Percentiles rank a stretch among this genome's conserved stretches.
phyloP scores from a whole-genome alignment of 1,140 invertebrate species.

The Macrobrachium nipponense region DNA sequence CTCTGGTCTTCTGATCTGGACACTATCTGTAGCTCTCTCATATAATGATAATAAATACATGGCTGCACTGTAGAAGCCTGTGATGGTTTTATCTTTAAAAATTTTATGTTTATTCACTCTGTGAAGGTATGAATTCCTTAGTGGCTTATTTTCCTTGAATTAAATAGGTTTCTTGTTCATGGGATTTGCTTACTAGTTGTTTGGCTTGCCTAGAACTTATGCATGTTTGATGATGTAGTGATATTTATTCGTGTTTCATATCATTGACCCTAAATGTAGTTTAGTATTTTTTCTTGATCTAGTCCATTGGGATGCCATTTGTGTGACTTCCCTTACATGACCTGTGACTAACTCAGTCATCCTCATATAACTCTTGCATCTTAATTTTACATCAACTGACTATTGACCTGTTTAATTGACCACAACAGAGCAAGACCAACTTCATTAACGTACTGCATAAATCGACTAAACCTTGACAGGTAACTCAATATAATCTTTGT shows the following conservation, averaged over 20 bases:
- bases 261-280: slow-evolving; percentile 4
- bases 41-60: slow-evolving; percentile 29
- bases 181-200: slow-evolving; percentile 31
- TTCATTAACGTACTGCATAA: slow-evolving; percentile 38
- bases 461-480: slow-evolving; percentile 49
- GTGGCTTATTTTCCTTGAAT: slow-evolving; percentile 25
- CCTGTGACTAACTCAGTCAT: slow-evolving; percentile 33
- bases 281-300: slow-evolving; percentile 26
- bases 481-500: slow-evolving; percentile 36
- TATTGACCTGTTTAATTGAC: slow-evolving; percentile 50
- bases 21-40: slow-evolving; percentile 42
- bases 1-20: slow-evolving; percentile 36
- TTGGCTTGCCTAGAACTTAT: slow-evolving; percentile 32
- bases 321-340: slow-evolving; percentile 7
- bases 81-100: slow-evolving; percentile 9
- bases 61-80: slow-evolving; percentile 52
- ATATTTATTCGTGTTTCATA: slow-evolving; percentile 9
- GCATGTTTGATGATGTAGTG: slow-evolving; percentile 32
- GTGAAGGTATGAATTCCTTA: background rate
- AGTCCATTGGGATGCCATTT: slow-evolving; percentile 40
- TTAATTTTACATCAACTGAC: slow-evolving; percentile 23
- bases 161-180: slow-evolving; percentile 15
- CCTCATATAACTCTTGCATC: background rate
- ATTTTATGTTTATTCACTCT: no score
- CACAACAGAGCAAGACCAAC: slow-evolving; percentile 48